Evolutionary conservation across 2,888 invertebrate species (phyloP).

Genomic region (Linnaemya tessellans): DNA sequence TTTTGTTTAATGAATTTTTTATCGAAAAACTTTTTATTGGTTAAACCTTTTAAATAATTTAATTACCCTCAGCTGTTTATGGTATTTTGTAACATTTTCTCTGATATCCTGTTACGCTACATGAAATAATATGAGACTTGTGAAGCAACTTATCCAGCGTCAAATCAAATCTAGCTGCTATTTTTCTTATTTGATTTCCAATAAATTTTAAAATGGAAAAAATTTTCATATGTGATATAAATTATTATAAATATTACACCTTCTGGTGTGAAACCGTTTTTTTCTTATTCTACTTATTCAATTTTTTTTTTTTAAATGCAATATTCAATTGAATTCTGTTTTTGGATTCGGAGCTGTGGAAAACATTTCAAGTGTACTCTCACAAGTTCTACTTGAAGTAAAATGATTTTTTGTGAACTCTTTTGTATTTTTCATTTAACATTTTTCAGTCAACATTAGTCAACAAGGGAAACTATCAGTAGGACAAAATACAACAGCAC

Average conservation of each 20-base stretch:
- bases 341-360: conserved; percentile 29
- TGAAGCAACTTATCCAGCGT: no score
- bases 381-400: conserved; percentile 50
- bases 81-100: no score
- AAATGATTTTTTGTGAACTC: conserved; percentile 40
- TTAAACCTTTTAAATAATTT: no score
- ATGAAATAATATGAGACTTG: no score
- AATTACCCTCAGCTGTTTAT: no score
- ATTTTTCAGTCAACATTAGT: conserved; percentile 65
- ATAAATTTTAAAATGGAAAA: no score
- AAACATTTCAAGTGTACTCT: conserved; percentile 60
- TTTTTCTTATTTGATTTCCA: no score
- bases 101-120: no score
- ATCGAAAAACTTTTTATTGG: no score
- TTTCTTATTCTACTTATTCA: conserved; percentile 43
- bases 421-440: conserved; percentile 52
- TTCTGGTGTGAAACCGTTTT: conserved; percentile 1
- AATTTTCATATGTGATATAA: no score
- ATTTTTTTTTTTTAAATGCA: conserved; percentile 18
- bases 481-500: conserved; percentile 32
- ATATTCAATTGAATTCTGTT: conserved; percentile 54
- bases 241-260: not conserved
- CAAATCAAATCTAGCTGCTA: no score
- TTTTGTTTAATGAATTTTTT: no score
- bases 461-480: conserved; percentile 58